phyloP scores from a whole-genome alignment of 2,888 invertebrate genomes.

The Apamea monoglypha region DNA sequence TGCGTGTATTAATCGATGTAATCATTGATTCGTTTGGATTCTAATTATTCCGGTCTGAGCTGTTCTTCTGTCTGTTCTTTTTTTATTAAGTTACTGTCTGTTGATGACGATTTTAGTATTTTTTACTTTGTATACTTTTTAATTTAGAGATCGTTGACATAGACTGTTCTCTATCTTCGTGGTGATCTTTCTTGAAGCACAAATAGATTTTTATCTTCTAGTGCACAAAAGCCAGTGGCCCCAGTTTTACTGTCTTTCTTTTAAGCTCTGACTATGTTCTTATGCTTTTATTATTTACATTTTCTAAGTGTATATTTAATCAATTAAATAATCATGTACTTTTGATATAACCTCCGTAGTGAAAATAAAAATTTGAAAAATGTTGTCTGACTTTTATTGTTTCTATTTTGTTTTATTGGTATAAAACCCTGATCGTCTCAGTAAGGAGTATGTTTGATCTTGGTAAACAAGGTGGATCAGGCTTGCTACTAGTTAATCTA shows the following conservation, averaged over 20 bases:
- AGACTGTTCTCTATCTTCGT: not conserved
- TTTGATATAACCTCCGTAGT: not conserved
- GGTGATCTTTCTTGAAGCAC: not conserved
- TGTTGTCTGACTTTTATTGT: constrained; percentile 14
- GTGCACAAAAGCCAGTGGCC: not conserved
- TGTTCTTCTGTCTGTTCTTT: not conserved
- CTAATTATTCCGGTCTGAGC: not conserved
- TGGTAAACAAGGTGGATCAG: not conserved
- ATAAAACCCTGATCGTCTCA: not conserved
- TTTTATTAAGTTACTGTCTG: not conserved
- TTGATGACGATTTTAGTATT: not conserved
- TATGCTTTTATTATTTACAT: not conserved
- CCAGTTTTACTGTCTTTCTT: not conserved
- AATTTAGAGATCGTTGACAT: not conserved
- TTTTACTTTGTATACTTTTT: not conserved
- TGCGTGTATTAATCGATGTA: not conserved
- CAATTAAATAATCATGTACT: not conserved
- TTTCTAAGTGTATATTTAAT: constrained; percentile 19
- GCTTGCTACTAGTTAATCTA: not conserved
- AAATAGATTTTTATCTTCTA: not conserved
- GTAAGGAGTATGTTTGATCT: too few relatives aligned
- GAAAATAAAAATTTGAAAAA: constrained; percentile 16
- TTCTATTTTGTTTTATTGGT: too few relatives aligned
- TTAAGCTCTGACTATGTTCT: not conserved
- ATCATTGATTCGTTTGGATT: not conserved